Conservation (phyloP, 2,797 vertebrate species). For the Knipowitschia caucasica region DNA sequence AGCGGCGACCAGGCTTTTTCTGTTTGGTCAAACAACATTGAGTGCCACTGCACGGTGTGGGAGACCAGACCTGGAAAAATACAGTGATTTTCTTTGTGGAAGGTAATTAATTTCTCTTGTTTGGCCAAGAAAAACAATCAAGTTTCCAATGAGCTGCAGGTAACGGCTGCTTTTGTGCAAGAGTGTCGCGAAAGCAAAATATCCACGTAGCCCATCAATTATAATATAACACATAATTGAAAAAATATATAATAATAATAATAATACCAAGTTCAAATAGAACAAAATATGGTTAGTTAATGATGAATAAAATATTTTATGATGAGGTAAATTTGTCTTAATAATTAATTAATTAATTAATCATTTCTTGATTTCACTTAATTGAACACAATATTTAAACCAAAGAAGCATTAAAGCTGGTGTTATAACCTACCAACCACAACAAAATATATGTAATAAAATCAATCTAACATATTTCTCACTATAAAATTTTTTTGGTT, state of each 20-base stretch:
- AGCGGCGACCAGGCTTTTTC: constrained; percentile 21
- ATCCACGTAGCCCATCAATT: not conserved
- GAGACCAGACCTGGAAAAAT: constrained; percentile 7
- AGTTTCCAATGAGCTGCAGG: constrained; percentile 8
- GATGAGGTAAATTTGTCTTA: no score
- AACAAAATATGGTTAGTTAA: not conserved
- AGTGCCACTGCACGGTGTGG: constrained; percentile 16
- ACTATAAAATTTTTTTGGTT: no score
- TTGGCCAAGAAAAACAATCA: constrained; percentile 9
- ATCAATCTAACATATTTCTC: no score
- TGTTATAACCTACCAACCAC: no score
- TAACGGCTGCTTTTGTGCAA: not conserved
- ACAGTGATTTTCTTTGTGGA: constrained; percentile 27
- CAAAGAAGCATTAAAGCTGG: no score
- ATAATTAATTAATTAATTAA: no score
- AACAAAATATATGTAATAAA: no score
- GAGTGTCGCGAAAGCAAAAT: not conserved
- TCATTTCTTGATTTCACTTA: no score
- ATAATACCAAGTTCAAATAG: not conserved
- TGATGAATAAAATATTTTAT: no score
- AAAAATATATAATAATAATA: no score
- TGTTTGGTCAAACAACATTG: constrained; percentile 37
- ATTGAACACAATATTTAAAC: no score
- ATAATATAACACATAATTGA: not conserved
- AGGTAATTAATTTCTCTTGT: constrained; percentile 13